Base-by-base conservation (phyloP, 2,888 invertebrate species). In the Piscicola geometra region DNA sequence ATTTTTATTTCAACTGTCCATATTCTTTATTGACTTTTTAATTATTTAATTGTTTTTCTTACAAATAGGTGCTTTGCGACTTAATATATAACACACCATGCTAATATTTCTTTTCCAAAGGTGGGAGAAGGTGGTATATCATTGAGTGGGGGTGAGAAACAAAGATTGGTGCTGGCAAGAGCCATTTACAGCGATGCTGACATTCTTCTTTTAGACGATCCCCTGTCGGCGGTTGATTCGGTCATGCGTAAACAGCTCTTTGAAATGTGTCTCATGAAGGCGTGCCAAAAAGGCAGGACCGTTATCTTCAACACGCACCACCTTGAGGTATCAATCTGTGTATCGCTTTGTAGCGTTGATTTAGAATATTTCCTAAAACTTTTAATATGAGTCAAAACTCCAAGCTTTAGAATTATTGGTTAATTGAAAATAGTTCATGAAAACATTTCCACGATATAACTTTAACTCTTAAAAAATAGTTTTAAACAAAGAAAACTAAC, bases 131-230 rank as follows among this genome's bases (percentile, higher is more conserved):
- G 77, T 9, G 79, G 79, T 2, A 70, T 79, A 32, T 80, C 79
- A 67, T 71, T 81, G 72, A 80, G 79, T 69, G 81, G 81, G 5
- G 82, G 82, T 9, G 81, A 82, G 74, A 81, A 81, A 67, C 81
- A 81, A 69, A 69, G 77, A n/a, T 30, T 82, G 25, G 75, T 76
- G 32, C 68, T 78, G 30, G 77, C 77, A 1, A 25, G 77, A 47
- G 76, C 75, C 47, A 30, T 77, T 36, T 77, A 76, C 70, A 71
- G 75, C 35, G 70, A 76, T 33, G 72, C 52, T 3, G 77, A 78
- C 47, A 67, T 79, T n/a, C 76, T 73, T 5, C 73, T 79, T 5
- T 75, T 79, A 15, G 79, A 79, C 33, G 79, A 79, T 28, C 79
- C 79, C n/a, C 68, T 79, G 41, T 76, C 79, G 12, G 75, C 79